phyloP scores from a whole-genome alignment of 2,888 invertebrate species.

The Coenonympha arcania region DNA sequence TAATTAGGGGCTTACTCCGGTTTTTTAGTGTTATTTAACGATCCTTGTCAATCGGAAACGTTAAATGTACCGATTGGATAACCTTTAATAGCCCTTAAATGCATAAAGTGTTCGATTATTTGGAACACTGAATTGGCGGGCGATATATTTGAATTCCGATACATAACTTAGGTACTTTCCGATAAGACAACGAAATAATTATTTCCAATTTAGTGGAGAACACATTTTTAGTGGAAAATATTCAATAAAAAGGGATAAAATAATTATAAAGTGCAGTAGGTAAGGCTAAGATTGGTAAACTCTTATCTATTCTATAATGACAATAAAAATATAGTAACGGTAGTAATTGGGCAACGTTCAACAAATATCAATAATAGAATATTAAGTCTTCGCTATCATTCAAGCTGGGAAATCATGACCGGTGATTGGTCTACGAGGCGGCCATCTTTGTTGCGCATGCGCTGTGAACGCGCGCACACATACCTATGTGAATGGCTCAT shows the following conservation, averaged over 20 bases:
- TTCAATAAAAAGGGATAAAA: background rate
- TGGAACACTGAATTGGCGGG: conserved; percentile 32
- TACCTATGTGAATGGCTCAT: conserved; percentile 46
- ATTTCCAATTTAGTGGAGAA: background rate
- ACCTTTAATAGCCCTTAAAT: conserved; percentile 46
- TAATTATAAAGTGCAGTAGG: no score
- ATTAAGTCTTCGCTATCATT: conserved; percentile 50
- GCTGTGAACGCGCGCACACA: conserved; percentile 48
- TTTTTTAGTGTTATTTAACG: conserved; percentile 36
- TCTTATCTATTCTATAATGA: no score
- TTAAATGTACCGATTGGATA: conserved; percentile 47
- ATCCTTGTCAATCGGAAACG: conserved; percentile 51
- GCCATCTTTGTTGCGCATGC: conserved; percentile 72
- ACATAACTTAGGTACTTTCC: background rate
- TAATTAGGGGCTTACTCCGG: conserved; percentile 30
- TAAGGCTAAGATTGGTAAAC: no score
- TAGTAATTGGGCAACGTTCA: conserved; percentile 27
- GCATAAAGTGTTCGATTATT: conserved; percentile 41
- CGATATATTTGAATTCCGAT: conserved; percentile 19
- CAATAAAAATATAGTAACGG: conserved; percentile 8
- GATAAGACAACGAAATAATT: conserved; percentile 10
- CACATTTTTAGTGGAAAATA: background rate
- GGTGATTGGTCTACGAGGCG: conserved; percentile 57
- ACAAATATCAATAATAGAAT: conserved; percentile 55
- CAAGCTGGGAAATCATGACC: conserved; percentile 40